These are phyloP conservation scores for Aleadryas rufinucha DNA, from an alignment of 2,113 vertebrate genomes.

Conservation along the genomic window DNA sequence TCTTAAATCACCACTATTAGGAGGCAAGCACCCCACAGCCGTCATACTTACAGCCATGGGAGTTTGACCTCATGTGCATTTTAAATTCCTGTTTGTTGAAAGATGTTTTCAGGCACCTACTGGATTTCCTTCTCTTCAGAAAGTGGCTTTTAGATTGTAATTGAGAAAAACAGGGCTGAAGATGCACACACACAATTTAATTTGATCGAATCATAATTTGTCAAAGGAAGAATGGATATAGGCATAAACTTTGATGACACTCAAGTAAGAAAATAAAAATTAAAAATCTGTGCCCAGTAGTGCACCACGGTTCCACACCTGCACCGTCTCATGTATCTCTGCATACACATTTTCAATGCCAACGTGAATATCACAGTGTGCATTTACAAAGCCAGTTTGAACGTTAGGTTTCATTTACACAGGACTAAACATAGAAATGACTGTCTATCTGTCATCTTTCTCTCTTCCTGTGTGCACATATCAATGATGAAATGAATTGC, in stretches of 20 bases:
- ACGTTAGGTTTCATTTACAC: constrained; percentile 3
- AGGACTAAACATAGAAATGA: neutral
- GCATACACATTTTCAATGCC: neutral
- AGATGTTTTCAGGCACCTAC: neutral
- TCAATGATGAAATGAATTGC: constrained; percentile 18
- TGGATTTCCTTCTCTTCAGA: neutral
- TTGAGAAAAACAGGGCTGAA: neutral
- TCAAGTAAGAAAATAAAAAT: neutral
- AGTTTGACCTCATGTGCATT: neutral
- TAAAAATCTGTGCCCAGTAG: neutral
- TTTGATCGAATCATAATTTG: neutral
- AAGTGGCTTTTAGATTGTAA: neutral
- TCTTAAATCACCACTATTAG: neutral
- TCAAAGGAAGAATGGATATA: neutral
- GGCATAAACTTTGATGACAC: neutral
- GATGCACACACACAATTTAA: neutral
- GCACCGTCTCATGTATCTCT: neutral
- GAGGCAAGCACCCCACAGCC: neutral
- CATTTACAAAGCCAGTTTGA: neutral
- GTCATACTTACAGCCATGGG: fast-evolving
- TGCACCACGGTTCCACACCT: neutral
- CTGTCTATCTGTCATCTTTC: constrained; percentile 12
- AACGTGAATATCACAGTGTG: neutral
- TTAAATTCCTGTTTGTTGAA: neutral
- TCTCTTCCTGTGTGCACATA: neutral